These are phyloP conservation scores for Chaetodon trifascialis DNA, from an alignment of 2,113 vertebrate genomes.

Conservation along the genomic window DNA sequence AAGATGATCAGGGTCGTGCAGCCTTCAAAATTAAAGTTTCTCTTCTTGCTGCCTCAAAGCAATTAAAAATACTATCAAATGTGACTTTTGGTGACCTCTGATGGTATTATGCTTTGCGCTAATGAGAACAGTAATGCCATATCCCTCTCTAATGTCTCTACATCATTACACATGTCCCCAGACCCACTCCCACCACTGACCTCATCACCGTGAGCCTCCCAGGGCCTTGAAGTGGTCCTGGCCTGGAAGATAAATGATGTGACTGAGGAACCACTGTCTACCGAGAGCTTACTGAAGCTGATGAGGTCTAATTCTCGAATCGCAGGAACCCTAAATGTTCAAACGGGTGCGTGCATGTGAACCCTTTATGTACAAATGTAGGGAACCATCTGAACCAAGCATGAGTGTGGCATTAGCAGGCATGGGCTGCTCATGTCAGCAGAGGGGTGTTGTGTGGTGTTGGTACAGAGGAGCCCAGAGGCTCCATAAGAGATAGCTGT, in stretches of 20 bases:
- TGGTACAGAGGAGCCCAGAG: slow-evolving; percentile 60
- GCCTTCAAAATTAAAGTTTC: not conserved
- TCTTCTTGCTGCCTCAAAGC: not conserved
- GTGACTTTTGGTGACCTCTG: slow-evolving; percentile 15
- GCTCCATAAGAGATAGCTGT: slow-evolving; percentile 55
- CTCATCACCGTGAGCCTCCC: slow-evolving; percentile 46
- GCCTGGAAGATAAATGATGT: slow-evolving; percentile 73
- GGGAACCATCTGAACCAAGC: slow-evolving; percentile 20
- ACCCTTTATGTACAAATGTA: slow-evolving; percentile 28
- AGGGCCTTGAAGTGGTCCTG: slow-evolving; percentile 69
- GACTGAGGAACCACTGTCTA: slow-evolving; percentile 62
- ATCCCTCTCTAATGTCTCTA: slow-evolving; percentile 23
- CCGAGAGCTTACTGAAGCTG: slow-evolving; percentile 65
- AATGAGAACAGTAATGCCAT: slow-evolving; percentile 20
- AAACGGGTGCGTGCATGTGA: slow-evolving; percentile 44
- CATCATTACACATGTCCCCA: slow-evolving; percentile 21
- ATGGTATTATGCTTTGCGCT: slow-evolving; percentile 6
- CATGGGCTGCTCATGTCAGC: slow-evolving; percentile 17
- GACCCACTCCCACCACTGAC: slow-evolving; percentile 50
- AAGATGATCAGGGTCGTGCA: not conserved
- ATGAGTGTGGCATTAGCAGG: slow-evolving; percentile 12
- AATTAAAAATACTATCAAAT: not conserved
- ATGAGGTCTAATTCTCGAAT: slow-evolving; percentile 40
- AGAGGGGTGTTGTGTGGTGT: slow-evolving; percentile 21
- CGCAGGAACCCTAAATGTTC: slow-evolving; percentile 10